Percentiles rank a stretch among this genome's conserved stretches.
phyloP scores from a whole-genome alignment of 2,797 vertebrate genomes.

The Jordanella pulchra region DNA sequence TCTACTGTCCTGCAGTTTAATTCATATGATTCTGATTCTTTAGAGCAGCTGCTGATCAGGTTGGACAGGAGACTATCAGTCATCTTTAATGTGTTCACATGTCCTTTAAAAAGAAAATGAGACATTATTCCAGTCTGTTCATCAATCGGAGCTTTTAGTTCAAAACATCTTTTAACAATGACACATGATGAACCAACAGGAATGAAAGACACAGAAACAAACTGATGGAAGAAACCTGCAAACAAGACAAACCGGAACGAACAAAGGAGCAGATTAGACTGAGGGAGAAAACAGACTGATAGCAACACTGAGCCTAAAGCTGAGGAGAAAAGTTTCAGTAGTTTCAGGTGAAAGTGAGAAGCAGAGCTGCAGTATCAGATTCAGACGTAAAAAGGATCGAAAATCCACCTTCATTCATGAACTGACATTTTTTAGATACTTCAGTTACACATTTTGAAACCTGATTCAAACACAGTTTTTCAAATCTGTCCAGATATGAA shows the following conservation, averaged over 20 bases:
- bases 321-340: background rate
- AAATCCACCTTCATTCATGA: background rate
- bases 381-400: background rate
- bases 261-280: background rate
- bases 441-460: background rate
- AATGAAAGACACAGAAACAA: background rate
- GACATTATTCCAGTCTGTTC: background rate
- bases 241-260: background rate
- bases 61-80: background rate
- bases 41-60: background rate
- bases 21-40: background rate
- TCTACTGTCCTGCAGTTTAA: background rate
- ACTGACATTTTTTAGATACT: background rate
- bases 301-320: background rate
- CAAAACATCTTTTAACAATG: background rate
- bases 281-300: background rate
- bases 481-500: too few relatives aligned
- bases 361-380: background rate
- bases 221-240: background rate
- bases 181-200: background rate
- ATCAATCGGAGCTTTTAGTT: too few relatives aligned
- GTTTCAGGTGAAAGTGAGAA: background rate
- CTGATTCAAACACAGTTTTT: too few relatives aligned
- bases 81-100: background rate
- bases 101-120: background rate